Evolutionary conservation across 2,797 vertebrate species (phyloP).

Genomic region (Agapornis canus): DNA sequence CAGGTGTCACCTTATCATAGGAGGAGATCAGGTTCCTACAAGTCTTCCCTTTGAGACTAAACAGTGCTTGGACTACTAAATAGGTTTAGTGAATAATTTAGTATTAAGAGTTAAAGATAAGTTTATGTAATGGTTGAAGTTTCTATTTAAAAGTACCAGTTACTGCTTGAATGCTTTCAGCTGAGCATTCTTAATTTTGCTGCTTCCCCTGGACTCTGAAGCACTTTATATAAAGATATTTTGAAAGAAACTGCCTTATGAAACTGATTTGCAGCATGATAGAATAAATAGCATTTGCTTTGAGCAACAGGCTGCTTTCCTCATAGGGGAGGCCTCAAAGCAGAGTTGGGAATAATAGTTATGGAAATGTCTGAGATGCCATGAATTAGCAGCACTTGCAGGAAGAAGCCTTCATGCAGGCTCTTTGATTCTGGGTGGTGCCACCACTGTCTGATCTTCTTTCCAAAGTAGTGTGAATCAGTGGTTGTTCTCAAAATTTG

Average conservation of each 20-base stretch:
- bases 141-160: not conserved
- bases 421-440: not conserved
- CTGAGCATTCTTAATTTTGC: not conserved
- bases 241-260: not conserved
- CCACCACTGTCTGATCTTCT: not conserved
- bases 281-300: slow-evolving; percentile 2
- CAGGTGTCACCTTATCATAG: not conserved
- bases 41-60: not conserved
- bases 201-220: not conserved
- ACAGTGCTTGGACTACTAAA: not conserved
- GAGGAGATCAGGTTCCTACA: not conserved
- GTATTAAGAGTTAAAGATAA: not conserved
- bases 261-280: not conserved
- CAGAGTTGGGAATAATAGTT: not conserved
- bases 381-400: not conserved
- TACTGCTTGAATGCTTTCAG: not conserved
- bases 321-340: not conserved
- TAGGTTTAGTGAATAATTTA: not conserved
- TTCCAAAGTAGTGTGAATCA: not conserved
- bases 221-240: not conserved
- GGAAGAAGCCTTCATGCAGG: not conserved
- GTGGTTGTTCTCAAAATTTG: not conserved
- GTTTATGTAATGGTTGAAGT: not conserved
- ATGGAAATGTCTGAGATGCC: not conserved
- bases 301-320: not conserved